Base-by-base conservation (phyloP, 2,113 vertebrate genomes). In the Desmodus rotundus region DNA sequence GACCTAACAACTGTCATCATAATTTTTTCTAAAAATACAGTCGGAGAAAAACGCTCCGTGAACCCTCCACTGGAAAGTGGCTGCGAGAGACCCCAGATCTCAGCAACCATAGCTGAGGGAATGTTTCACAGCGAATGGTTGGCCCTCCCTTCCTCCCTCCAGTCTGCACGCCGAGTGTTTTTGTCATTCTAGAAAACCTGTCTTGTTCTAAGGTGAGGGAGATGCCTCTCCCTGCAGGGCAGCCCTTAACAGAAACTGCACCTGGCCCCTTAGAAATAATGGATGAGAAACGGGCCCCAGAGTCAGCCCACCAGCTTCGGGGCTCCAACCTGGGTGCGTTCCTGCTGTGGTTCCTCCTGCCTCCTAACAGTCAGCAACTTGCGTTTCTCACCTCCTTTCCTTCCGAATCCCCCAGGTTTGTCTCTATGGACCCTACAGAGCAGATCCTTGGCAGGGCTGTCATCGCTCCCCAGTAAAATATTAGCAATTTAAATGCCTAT, bases 1-100 rank as follows among this genome's bases (percentile, higher is more conserved):
- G 97, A 97, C 97, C 95, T 87, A 98, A 97, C 70, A 91, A 95
- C 52, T 95, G 95, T 97, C 94, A 87, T 94, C 95, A 97, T 97
- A 96, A 95, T 97, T 96, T 97, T 86, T 97, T 83, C 98, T 97
- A 97, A 95, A 97, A 91, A 94, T 92, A 87, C 3, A 76, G 68
- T 65, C 92, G 95, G 86, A 95, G 93, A 95, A 95, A 97, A 97
- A 80, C 41, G 78, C 4, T 54, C 93, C 17, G 94, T 52, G 26
- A 91, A 90, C 80, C 93, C 72, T 92, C 77, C 91, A 78, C 94
- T 81, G 63, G 19, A 88, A 85, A 87, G 89, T 70, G 97, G 87
- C 43, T 95, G 65, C 2, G 3, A 91, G 95, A 91, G 95, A 82
- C 86, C 95, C 61, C 92, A 20, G 81, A 84, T 85, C 87, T 76